These are phyloP conservation scores for Acrocephalus arundinaceus DNA, from an alignment of 2,113 vertebrate species.

Conservation along the genomic window DNA sequence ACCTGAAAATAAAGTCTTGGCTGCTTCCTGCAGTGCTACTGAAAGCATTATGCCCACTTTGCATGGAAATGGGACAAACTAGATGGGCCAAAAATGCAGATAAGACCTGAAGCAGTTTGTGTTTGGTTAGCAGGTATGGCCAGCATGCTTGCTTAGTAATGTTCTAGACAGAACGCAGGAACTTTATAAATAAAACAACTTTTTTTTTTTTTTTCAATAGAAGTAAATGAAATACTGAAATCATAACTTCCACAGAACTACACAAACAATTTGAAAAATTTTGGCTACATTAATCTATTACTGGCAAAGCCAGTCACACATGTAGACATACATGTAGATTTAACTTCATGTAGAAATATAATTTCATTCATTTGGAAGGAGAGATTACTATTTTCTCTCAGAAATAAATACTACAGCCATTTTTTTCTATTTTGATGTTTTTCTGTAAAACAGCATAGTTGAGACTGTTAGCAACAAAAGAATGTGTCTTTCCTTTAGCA, in stretches of 20 bases:
- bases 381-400: not conserved
- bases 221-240: not conserved
- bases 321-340: not conserved
- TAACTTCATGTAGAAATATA: not conserved
- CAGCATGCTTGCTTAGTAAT: not conserved
- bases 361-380: not conserved
- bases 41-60: not conserved
- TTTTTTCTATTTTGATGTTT: not conserved
- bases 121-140: not conserved
- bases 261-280: not conserved
- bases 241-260: not conserved
- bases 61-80: not conserved
- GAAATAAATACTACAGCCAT: not conserved
- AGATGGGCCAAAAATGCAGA: not conserved
- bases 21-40: not conserved
- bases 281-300: not conserved
- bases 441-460: not conserved
- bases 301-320: not conserved
- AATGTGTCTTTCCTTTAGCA: not conserved
- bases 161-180: not conserved
- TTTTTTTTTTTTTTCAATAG: not conserved
- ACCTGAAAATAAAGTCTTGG: not conserved
- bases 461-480: not conserved
- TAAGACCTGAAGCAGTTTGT: not conserved
- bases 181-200: not conserved